Evolutionary conservation across 1,140 invertebrate genomes (phyloP).

Genomic region (Protaetia brevitarsis): DNA sequence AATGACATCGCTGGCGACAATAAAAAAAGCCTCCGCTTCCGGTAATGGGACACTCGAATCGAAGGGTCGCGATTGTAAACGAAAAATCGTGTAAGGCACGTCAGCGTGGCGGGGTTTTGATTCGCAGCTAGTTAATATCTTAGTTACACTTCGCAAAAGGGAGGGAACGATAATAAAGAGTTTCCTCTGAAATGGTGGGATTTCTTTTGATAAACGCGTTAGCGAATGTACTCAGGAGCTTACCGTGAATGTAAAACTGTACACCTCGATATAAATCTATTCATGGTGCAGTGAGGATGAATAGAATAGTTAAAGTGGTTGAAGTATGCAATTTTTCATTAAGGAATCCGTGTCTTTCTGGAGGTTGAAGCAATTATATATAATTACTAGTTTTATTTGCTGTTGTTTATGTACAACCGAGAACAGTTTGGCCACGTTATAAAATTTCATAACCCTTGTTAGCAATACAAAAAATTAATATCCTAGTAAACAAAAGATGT

Average conservation of each 20-base stretch:
- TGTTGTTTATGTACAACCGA: too few species aligned
- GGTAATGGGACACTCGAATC: slow-evolving; percentile 11
- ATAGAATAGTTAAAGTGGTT: too few species aligned
- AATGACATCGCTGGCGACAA: slow-evolving; percentile 1
- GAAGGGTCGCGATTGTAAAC: slow-evolving; percentile 15
- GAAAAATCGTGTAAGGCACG: neutral
- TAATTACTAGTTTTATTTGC: too few species aligned
- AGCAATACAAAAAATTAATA: too few species aligned
- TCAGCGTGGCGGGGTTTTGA: neutral
- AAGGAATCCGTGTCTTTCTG: too few species aligned
- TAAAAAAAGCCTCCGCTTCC: slow-evolving; percentile 1
- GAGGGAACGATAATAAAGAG: neutral
- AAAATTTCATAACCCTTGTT: too few species aligned
- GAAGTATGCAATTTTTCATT: too few species aligned
- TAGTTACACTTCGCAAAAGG: neutral
- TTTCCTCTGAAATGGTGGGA: neutral
- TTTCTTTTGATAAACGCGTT: slow-evolving; percentile 9
- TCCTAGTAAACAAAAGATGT: too few species aligned
- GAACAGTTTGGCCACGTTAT: too few species aligned
- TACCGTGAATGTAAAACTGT: neutral
- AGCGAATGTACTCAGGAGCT: neutral
- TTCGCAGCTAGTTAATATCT: slow-evolving; percentile 18
- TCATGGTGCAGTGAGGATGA: too few species aligned
- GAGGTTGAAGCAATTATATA: too few species aligned
- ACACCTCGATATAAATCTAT: neutral